These are phyloP conservation scores for Muscicapa comitata DNA, from an alignment of 2,797 vertebrate genomes.

Conservation along the genomic window DNA sequence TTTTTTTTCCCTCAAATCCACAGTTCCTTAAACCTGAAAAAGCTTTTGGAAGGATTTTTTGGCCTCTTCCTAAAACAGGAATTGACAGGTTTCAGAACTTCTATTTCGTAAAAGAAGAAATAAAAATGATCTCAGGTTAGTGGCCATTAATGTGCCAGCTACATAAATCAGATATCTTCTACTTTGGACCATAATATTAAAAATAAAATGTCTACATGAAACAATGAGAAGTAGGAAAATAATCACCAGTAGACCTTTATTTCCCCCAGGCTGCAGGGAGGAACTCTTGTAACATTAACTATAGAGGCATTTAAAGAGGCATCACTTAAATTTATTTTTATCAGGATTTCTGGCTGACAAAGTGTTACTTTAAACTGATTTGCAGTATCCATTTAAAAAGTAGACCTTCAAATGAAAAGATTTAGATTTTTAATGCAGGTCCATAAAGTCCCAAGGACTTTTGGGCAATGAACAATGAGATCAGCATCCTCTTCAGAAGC, in stretches of 20 bases:
- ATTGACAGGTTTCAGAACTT: slow-evolving; percentile 35
- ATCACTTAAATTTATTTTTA: slow-evolving; percentile 61
- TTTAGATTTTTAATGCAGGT: slow-evolving; percentile 53
- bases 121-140: slow-evolving; percentile 59
- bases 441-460: slow-evolving; percentile 68
- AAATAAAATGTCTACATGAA: slow-evolving; percentile 25
- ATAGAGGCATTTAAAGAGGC: slow-evolving; percentile 52
- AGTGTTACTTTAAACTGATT: slow-evolving; percentile 70
- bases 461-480: background rate
- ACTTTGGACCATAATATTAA: slow-evolving; percentile 55
- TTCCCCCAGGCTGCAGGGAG: slow-evolving; percentile 2
- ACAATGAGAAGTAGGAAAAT: slow-evolving; percentile 61
- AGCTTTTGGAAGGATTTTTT: slow-evolving; percentile 21
- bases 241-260: slow-evolving; percentile 51
- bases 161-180: slow-evolving; percentile 66
- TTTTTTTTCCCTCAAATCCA: background rate
- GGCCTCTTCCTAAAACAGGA: slow-evolving; percentile 41
- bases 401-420: slow-evolving; percentile 56
- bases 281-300: slow-evolving; percentile 56
- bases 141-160: slow-evolving; percentile 65
- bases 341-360: slow-evolving; percentile 65
- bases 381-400: slow-evolving; percentile 56
- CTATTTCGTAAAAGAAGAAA: slow-evolving; percentile 60
- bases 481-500: background rate
- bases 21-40: slow-evolving; percentile 17